A percentile compares a stretch with the other conserved stretches of the same genome.
phyloP scores from a whole-genome alignment of 2,888 invertebrate species.

The Perithous albicinctus region DNA sequence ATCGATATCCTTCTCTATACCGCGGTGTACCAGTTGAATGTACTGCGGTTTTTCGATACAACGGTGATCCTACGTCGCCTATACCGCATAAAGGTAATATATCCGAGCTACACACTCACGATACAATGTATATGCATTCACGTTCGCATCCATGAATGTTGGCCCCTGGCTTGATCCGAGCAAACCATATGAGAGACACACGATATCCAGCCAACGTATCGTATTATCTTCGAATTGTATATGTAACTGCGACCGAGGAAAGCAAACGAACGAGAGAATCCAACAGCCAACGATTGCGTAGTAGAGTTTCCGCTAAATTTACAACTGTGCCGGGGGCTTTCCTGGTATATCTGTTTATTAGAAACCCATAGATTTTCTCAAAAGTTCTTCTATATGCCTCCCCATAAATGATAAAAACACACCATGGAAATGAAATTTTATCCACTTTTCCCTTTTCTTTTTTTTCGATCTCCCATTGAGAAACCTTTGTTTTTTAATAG shows the following conservation, averaged over 20 bases:
- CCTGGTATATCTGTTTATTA: not conserved
- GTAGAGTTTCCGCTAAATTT: constrained; percentile 53
- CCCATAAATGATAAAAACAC: too few species aligned
- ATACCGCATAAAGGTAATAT: constrained; percentile 50
- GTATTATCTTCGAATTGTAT: constrained; percentile 19
- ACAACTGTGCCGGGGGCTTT: constrained; percentile 45
- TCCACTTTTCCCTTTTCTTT: not conserved
- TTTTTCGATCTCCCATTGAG: too few species aligned
- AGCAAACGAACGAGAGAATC: constrained; percentile 25
- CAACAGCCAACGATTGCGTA: constrained; percentile 2
- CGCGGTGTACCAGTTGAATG: constrained; percentile 63
- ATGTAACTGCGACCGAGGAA: not conserved
- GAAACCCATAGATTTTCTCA: constrained; percentile 41
- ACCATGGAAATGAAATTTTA: not conserved
- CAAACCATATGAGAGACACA: constrained; percentile 7
- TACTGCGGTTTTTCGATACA: constrained; percentile 60
- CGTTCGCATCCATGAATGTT: constrained; percentile 16
- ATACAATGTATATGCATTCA: not conserved
- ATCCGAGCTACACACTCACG: not conserved
- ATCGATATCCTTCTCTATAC: constrained; percentile 31
- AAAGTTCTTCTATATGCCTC: constrained; percentile 1
- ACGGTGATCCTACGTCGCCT: constrained; percentile 52
- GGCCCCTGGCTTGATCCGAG: constrained; percentile 17
- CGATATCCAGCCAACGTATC: constrained; percentile 31
- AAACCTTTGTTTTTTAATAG: too few species aligned